These are phyloP conservation scores for Tetragonula clypearis DNA, from an alignment of 1,140 invertebrate species.

Conservation along the genomic window DNA sequence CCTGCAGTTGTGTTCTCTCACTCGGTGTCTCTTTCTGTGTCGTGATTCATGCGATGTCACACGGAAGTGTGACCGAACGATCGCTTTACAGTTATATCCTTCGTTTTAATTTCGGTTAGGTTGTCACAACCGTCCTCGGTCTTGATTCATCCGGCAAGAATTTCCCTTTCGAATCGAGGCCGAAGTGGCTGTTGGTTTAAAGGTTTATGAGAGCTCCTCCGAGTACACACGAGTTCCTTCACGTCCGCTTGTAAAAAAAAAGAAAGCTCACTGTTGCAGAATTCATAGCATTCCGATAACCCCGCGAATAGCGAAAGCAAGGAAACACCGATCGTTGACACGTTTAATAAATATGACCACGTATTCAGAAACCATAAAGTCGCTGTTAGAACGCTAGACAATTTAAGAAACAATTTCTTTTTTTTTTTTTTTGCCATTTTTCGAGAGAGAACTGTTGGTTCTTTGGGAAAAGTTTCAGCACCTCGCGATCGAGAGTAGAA, in stretches of 20 bases:
- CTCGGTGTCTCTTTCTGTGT: not conserved
- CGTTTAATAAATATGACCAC: too few relatives aligned
- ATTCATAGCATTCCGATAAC: not conserved
- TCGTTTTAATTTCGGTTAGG: constrained; percentile 37
- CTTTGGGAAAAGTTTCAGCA: too few relatives aligned
- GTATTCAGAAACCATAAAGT: too few relatives aligned
- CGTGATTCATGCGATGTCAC: constrained; percentile 28
- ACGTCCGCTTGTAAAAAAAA: too few relatives aligned
- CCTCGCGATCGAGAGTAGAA: too few relatives aligned
- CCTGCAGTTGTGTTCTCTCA: not conserved
- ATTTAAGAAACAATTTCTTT: too few relatives aligned
- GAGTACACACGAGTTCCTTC: too few relatives aligned
- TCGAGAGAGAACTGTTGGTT: too few relatives aligned
- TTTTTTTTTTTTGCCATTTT: too few relatives aligned
- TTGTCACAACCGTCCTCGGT: not conserved
- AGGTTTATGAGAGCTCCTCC: too few relatives aligned
- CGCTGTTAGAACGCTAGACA: too few relatives aligned
- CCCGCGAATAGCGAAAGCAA: not conserved
- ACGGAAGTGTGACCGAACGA: constrained; percentile 26
- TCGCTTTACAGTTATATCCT: constrained; percentile 42
- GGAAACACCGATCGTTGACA: not conserved
- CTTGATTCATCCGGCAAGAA: constrained; percentile 10
- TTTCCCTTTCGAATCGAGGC: not conserved
- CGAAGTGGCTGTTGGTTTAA: not conserved
- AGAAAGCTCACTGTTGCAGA: not conserved